These are phyloP conservation scores for Megalops atlanticus DNA, from an alignment of 2,113 vertebrate species.

Conservation along the genomic window DNA sequence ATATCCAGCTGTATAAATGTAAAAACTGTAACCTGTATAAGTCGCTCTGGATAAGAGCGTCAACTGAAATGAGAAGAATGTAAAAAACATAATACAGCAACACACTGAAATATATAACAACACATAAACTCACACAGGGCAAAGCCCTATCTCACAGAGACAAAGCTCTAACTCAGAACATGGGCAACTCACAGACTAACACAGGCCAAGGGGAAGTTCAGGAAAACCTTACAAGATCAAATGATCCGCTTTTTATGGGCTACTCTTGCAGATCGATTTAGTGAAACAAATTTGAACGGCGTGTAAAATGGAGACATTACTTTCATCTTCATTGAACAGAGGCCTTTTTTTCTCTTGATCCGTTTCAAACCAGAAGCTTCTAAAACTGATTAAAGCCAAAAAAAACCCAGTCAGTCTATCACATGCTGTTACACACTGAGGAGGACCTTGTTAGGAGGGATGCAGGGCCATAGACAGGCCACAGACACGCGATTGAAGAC, in stretches of 20 bases:
- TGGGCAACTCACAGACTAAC: too few species aligned
- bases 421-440: conserved; percentile 31
- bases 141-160: neutral
- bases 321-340: conserved; percentile 71
- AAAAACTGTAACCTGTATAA: too few species aligned
- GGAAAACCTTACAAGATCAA: conserved; percentile 50
- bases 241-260: conserved; percentile 61
- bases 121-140: neutral
- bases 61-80: too few species aligned
- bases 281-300: conserved; percentile 70
- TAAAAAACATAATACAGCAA: too few species aligned
- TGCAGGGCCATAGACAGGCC: neutral
- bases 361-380: conserved; percentile 20
- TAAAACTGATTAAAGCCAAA: conserved; percentile 39
- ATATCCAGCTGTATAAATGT: too few species aligned
- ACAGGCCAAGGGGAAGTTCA: neutral
- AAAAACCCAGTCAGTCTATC: conserved; percentile 29
- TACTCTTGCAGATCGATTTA: conserved; percentile 57
- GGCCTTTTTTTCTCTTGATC: conserved; percentile 55
- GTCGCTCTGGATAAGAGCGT: too few species aligned
- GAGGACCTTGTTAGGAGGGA: conserved; percentile 10
- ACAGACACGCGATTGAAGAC: neutral
- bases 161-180: too few species aligned
- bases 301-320: conserved; percentile 68
- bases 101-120: neutral